Conservation (phyloP, 1,140 invertebrate genomes). For the Zaprionus davidi region DNA sequence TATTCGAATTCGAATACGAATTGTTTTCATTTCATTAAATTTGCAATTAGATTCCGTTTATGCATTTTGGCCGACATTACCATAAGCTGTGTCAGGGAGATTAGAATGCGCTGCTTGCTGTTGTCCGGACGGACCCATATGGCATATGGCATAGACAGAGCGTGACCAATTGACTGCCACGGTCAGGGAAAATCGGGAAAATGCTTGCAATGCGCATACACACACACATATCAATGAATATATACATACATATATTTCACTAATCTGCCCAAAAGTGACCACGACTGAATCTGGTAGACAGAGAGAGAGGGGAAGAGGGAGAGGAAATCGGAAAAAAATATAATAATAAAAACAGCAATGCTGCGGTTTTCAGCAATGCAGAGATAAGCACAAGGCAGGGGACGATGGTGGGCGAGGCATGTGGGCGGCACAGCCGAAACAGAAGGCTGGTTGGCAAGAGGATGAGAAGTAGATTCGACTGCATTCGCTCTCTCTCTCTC, state of each 20-base stretch:
- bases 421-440: no score
- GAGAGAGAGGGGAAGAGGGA: not conserved
- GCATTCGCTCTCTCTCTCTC: conserved; percentile 18
- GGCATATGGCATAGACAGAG: conserved; percentile 36
- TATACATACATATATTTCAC: conserved; percentile 28
- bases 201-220: not conserved
- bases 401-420: not conserved
- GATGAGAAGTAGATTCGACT: conserved; percentile 24
- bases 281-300: not conserved
- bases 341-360: conserved; percentile 35
- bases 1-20: conserved; percentile 34
- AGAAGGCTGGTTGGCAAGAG: not conserved
- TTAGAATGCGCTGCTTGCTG: conserved; percentile 48
- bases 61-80: conserved; percentile 57
- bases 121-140: conserved; percentile 36
- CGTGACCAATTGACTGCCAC: conserved; percentile 68
- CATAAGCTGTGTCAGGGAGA: conserved; percentile 70
- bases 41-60: conserved; percentile 78
- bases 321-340: conserved; percentile 41
- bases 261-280: conserved; percentile 65
- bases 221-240: conserved; percentile 9
- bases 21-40: conserved; percentile 80
- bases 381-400: conserved; percentile 26
- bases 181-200: conserved; percentile 53
- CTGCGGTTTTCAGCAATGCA: conserved; percentile 62